Percentiles rank a stretch among this genome's conserved stretches.
phyloP scores from a whole-genome alignment of 2,113 vertebrate genomes.

The Calonectris borealis region DNA sequence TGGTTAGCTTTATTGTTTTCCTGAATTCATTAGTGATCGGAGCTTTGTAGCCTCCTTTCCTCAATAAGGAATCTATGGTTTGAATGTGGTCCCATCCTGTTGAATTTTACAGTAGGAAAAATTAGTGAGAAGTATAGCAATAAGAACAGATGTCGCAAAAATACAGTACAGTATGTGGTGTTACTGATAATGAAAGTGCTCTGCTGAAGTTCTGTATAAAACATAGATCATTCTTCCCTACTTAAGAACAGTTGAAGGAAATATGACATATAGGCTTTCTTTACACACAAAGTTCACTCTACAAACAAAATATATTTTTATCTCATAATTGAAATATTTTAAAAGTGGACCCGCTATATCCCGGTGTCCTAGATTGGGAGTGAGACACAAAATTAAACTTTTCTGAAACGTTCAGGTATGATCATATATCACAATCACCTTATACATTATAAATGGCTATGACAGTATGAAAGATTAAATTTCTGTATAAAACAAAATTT shows the following conservation, averaged over 20 bases:
- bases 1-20: conserved; percentile 99
- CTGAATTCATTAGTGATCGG: conserved; percentile 99
- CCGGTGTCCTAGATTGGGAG: background rate
- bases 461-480: background rate
- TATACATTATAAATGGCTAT: background rate
- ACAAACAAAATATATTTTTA: background rate
- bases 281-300: background rate
- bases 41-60: conserved; percentile 99
- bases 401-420: background rate
- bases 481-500: background rate
- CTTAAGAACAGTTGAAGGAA: background rate
- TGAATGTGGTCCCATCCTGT: conserved; percentile 99
- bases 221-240: background rate
- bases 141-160: background rate
- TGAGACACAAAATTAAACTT: background rate
- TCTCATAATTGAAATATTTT: background rate
- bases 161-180: background rate
- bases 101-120: conserved; percentile 45
- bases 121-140: conserved; percentile 7
- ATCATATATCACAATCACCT: background rate
- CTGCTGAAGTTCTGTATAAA: background rate
- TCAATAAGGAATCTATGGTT: conserved; percentile 99
- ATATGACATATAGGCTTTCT: rapidly evolving
- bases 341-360: background rate
- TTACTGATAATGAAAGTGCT: background rate